Evolutionary conservation across 2,888 invertebrate species (phyloP).

Genomic region (Aphidoletes aphidimyza): DNA sequence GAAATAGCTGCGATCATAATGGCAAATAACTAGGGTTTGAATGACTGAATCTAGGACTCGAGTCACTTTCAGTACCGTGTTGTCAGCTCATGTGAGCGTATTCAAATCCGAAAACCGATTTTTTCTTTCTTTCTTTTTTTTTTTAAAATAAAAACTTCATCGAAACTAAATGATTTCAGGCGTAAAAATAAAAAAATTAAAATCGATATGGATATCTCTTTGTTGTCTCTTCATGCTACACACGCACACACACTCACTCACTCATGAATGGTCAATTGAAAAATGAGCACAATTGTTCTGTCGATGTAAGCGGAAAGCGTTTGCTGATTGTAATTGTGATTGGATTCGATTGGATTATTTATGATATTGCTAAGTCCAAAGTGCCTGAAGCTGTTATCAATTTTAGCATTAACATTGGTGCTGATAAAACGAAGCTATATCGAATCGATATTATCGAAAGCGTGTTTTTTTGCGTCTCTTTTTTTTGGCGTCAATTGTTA

Average conservation of each 20-base stretch:
- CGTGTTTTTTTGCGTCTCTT: not conserved
- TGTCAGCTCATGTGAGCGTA: no score
- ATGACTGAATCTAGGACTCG: no score
- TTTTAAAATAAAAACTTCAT: no score
- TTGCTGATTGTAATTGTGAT: not conserved
- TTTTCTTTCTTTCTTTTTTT: no score
- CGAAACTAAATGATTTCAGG: slow-evolving; percentile 13
- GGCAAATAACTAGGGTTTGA: no score
- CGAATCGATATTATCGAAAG: not conserved
- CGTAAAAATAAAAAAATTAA: not conserved
- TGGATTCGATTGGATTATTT: not conserved
- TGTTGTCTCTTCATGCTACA: not conserved
- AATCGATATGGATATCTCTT: slow-evolving; percentile 19
- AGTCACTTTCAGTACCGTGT: no score
- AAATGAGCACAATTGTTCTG: not conserved
- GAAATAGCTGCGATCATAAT: no score
- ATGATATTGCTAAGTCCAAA: not conserved
- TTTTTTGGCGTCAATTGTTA: no score
- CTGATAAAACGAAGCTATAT: not conserved
- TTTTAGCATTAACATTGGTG: not conserved
- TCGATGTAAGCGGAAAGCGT: not conserved
- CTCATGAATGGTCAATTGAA: no score
- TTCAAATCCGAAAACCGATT: no score
- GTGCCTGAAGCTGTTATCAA: not conserved
- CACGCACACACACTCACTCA: no score